phyloP scores from a whole-genome alignment of 2,797 vertebrate genomes.

The Melanogrammus aeglefinus region DNA sequence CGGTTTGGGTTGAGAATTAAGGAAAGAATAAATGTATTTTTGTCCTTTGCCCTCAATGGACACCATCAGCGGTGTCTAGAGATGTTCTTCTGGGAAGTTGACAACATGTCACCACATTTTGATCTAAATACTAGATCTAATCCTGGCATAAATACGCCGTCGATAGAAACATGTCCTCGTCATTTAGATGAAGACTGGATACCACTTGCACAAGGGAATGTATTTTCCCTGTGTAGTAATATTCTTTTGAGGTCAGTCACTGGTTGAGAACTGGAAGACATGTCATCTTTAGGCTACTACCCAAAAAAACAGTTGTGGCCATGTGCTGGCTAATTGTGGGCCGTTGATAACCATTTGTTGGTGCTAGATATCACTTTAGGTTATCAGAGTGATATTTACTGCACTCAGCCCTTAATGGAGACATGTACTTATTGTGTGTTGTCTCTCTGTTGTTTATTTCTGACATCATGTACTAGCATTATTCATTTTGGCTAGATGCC shows the following conservation, averaged over 20 bases:
- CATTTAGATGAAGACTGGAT: conserved; percentile 63
- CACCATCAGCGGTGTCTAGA: no score
- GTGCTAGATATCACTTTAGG: conserved; percentile 71
- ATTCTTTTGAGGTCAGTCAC: conserved; percentile 75
- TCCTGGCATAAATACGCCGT: conserved; percentile 29
- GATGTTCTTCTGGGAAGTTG: conserved; percentile 44
- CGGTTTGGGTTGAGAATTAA: no score
- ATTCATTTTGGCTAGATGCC: conserved; percentile 17
- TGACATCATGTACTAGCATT: conserved; percentile 10
- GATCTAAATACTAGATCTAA: conserved; percentile 15
- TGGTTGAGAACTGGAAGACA: conserved; percentile 77
- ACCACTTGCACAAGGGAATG: conserved; percentile 54
- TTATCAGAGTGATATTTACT: conserved; percentile 63
- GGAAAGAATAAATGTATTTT: no score
- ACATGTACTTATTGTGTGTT: conserved; percentile 49
- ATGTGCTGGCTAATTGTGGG: conserved; percentile 78
- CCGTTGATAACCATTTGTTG: conserved; percentile 78
- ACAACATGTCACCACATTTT: conserved; percentile 42
- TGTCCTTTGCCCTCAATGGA: no score
- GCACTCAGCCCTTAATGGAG: conserved; percentile 59
- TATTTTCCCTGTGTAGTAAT: conserved; percentile 65
- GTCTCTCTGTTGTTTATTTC: conserved; percentile 15
- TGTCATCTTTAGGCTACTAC: conserved; percentile 73
- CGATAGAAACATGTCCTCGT: conserved; percentile 34
- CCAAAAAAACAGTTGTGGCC: conserved; percentile 76